Conservation (phyloP, 2,113 vertebrate species). For the Coryphaenoides rupestris region DNA sequence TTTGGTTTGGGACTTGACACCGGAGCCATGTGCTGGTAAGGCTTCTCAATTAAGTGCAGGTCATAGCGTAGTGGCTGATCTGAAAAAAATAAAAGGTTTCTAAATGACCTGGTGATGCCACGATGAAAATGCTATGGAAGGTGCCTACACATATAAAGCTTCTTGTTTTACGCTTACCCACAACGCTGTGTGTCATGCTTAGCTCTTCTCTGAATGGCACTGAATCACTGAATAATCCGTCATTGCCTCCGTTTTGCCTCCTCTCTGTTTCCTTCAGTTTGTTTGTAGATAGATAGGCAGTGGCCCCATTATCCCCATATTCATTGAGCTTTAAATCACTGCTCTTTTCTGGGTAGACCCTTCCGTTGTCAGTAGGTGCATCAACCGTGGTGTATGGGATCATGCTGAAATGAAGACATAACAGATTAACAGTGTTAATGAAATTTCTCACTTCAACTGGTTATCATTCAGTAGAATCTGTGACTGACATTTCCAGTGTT, state of each 20-base stretch:
- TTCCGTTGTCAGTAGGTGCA: slow-evolving; percentile 5
- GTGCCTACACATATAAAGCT: neutral
- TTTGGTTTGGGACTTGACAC: slow-evolving; percentile 59
- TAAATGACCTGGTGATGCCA: slow-evolving; percentile 4
- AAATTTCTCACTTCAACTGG: neutral
- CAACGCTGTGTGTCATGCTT: slow-evolving; percentile 40
- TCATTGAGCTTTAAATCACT: slow-evolving; percentile 21
- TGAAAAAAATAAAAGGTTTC: slow-evolving; percentile 68
- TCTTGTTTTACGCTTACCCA: slow-evolving; percentile 46
- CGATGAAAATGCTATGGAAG: neutral
- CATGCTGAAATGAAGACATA: slow-evolving; percentile 46
- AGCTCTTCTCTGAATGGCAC: slow-evolving; percentile 20
- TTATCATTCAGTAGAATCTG: neutral
- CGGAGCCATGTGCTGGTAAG: slow-evolving; percentile 30
- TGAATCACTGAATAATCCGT: slow-evolving; percentile 6
- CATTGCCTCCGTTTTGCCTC: slow-evolving; percentile 27
- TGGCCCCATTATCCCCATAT: neutral
- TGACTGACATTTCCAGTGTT: slow-evolving; percentile 35
- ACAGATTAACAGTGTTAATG: slow-evolving; percentile 43
- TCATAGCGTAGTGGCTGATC: slow-evolving; percentile 64
- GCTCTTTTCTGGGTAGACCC: slow-evolving; percentile 6
- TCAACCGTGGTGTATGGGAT: slow-evolving; percentile 27
- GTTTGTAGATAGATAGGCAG: neutral
- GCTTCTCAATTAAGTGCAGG: slow-evolving; percentile 59
- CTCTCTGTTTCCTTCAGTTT: slow-evolving; percentile 24